These are phyloP conservation scores for Grus americana DNA, from an alignment of 2,113 vertebrate genomes.

Conservation along the genomic window DNA sequence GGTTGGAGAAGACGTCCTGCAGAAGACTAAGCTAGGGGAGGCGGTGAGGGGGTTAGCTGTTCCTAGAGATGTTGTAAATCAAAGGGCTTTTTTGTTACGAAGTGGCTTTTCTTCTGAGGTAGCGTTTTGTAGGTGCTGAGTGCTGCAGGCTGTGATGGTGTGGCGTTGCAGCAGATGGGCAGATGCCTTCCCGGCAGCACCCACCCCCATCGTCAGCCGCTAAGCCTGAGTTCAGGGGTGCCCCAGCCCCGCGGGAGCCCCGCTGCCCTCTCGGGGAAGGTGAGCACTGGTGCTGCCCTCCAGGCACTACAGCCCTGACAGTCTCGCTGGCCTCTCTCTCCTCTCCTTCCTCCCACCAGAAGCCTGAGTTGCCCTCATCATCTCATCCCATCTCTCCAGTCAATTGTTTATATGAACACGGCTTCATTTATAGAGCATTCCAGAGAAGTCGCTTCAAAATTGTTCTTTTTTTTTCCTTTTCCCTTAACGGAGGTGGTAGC, in stretches of 20 bases:
- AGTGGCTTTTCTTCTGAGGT: neutral
- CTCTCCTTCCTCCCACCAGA: neutral
- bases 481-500: neutral
- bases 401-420: neutral
- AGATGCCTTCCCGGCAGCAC: neutral
- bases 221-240: rapidly evolving
- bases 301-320: rapidly evolving
- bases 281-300: neutral
- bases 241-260: neutral
- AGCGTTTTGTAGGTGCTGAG: neutral
- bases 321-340: neutral
- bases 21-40: neutral
- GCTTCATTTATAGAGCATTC: neutral
- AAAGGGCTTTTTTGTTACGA: neutral
- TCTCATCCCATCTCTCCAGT: neutral
- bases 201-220: rapidly evolving
- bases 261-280: neutral
- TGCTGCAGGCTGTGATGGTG: neutral
- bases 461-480: neutral
- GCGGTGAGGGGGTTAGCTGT: neutral
- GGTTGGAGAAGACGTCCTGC: neutral
- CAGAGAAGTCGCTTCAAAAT: neutral
- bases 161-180: rapidly evolving
- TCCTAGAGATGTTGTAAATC: neutral
- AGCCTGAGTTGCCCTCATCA: neutral